Evolutionary conservation across 2,888 invertebrate genomes (phyloP), one percentile per base, ranked within the genome.

Genomic region (Drosophila meridiana): DNA sequence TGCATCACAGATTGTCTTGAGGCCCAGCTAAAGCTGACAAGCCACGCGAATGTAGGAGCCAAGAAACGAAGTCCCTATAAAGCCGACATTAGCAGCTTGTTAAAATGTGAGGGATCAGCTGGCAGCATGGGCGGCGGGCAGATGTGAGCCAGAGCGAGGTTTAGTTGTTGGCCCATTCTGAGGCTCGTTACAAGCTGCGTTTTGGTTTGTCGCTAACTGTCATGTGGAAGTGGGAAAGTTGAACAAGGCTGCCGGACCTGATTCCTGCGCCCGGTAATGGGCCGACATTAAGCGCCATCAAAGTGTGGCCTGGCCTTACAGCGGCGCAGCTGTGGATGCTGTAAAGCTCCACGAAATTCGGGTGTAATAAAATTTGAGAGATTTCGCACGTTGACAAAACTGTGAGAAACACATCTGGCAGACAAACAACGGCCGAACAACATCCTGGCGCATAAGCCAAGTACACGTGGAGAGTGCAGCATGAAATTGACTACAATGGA

Each of bases 341-440:
- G 76, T 72, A 72, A 72, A 72, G 68, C 76, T 66, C 63, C 66
- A 62, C 69, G 79, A 73, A 82, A 62, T 79, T 81, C 80, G 69
- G 81, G 83, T 74, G 82, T 82, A 86, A 86, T 86, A 88, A 88
- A 88, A 88, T 88, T 83, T 73, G 73, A 71, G 77, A 85, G 85
- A 87, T 76, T 87, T 77, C 72, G 73, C 78, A 74, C 80, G 69
- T 80, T 83, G 81, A 74, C 86, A 85, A 76, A 69, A 66, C 64
- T 67, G 61, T 61, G 52, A 59, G 57, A 57, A 61, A 58, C 74
- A 66, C 28, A 59, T 47, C 76, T 64, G 26, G 20, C 67, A 70
- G 53, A 40, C 57, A 69, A 57, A 62, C 61, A 58, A 45, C 74
- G 47, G 53, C 9, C 69, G 5, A 50, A 50, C 63, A 55, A 52